Evolutionary conservation across 1,140 invertebrate genomes (phyloP), one percentile per base, ranked within the genome.

Genomic region (Trissolcus basalis): DNA sequence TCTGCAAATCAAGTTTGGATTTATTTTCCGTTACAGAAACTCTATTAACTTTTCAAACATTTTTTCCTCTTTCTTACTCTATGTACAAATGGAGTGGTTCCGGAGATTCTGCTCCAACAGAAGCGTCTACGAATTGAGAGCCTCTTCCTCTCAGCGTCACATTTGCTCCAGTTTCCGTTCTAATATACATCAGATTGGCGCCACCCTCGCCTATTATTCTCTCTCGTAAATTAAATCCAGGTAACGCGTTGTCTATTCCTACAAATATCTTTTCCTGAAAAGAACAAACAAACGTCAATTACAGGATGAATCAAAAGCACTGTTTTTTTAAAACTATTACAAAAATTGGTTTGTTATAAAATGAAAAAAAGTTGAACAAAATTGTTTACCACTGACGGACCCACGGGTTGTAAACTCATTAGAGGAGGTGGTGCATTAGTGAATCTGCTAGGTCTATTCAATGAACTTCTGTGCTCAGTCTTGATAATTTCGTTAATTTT

Each of bases 1-100:
- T 67, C 92, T 93, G 80, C 9, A 85, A 85, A n/a, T 15, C 1
- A 36, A 15, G 0, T 12, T 10, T 39, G 12, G 2, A 13, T 44
- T 44, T 44, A 44, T 13, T 39, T 11, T 39, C n/a, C 9, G 2
- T n/a, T 9, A n/a, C n/a, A 9, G 9, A 39, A 39, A 9, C 6
- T 43, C 8, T 43, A 43, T 43, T 43, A 43, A 35, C 33, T 35
- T n/a, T n/a, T n/a, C n/a, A n/a, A n/a, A n/a, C n/a, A n/a, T n/a
- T n/a, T n/a, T n/a, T n/a, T n/a, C n/a, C n/a, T n/a, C n/a, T 4
- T 87, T 1, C 90, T 90, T 86, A 93, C 90, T 94, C 93, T 73
- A 95, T 89, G 79, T 91, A 92, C 63, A 96, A 89, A 86, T 95
- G 93, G 81, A 96, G 89, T n/a, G 94, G 93, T 82, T 96, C 94